Base-by-base conservation (phyloP, 1,140 invertebrate genomes). In the Cecropterus lyciades region DNA sequence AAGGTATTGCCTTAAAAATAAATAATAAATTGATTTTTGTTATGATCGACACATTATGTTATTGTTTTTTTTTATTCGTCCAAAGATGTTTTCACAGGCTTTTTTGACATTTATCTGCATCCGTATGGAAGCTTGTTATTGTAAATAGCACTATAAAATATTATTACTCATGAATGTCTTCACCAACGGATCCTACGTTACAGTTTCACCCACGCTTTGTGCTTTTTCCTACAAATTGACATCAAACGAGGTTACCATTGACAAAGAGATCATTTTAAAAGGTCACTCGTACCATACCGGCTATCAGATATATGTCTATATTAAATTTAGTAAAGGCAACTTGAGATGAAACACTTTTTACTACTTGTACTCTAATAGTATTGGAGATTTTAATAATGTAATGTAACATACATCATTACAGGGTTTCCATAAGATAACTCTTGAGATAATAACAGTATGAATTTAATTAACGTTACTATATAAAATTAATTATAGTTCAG, bases 161-260 rank as follows among this genome's bases (percentile, higher is more conserved):
- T 30, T 52, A 52, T 52, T 30, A 17, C 10, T 0, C 24, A 24
- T 43, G 40, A 57, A 43, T 57, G 42, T 46, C 13, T 11, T 46
- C 42, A 46, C 33, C 16, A 56, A 56, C 37, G 5, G 17, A 56
- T 56, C 37, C 16, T 56, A 56, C 16, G 37, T 42, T 42, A 27
- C 24, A 27, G 13, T 59, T 59, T 10, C 55, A 42, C 55, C 55
- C 55, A 57, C 55, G 42, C 20, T 5, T 46, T n/a, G n/a, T 57
- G 10, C 55, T 57, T 57, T 57, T 45, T 27, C 13, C 55, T 57
- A 43, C 20, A 57, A 56, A 57, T 46, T 20, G 24, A 30, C 11
- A 45, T 57, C 42, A 43, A 57, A 45, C 42, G 40, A 57, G 55
- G 24, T 11, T 53, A 27, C 14, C 51, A 17, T 43, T 33, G 42